Base-by-base conservation (phyloP, 2,113 vertebrate genomes). In the Crypturellus undulatus region DNA sequence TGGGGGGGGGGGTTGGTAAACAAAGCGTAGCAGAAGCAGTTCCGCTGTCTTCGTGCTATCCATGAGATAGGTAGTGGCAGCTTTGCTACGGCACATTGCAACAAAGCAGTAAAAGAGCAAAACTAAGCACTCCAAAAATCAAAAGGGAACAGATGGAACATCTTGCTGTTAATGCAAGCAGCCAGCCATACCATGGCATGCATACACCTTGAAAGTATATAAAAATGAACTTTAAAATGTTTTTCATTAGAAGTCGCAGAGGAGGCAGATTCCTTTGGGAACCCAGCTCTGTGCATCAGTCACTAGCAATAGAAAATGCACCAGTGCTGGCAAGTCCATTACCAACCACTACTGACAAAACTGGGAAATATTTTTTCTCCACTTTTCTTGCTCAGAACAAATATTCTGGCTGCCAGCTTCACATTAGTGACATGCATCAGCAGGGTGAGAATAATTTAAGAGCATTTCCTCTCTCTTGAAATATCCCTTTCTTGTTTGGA, bases 81-180 rank as follows among this genome's bases (percentile, higher is more conserved):
- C 38, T 91, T 95, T 93, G 89, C 79, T 87, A 67, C 3, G 2
- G 67, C 77, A 79, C 25, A 73, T 94, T 70, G 49, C 87, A 84
- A 91, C 95, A 96, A 96, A 91, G 82, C 68, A 67, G 75, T 30
- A 91, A 93, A 85, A 75, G 34, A 90, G 68, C 58, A 96, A 90
- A 92, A 81, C 67, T 91, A 87, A 94, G 92, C 75, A 87, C 65
- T 89, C 73, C 52, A 42, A 81, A 94, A 91, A 49, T 58, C 32
- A 26, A 81, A 84, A 51, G 9, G 20, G 78, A 89, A 76, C 34
- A 52, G 80, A 86, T 51, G 67, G 6, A 19, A 45, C 51, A 64
- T 47, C 71, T 93, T 85, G 70, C 67, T 87, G 20, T 72, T 89
- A 81, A 85, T 77, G 40, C 63, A 75, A 60, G 86, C 59, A 69